Evolutionary conservation across 1,140 invertebrate species (phyloP).

Genomic region (Pseudoatta argentina): DNA sequence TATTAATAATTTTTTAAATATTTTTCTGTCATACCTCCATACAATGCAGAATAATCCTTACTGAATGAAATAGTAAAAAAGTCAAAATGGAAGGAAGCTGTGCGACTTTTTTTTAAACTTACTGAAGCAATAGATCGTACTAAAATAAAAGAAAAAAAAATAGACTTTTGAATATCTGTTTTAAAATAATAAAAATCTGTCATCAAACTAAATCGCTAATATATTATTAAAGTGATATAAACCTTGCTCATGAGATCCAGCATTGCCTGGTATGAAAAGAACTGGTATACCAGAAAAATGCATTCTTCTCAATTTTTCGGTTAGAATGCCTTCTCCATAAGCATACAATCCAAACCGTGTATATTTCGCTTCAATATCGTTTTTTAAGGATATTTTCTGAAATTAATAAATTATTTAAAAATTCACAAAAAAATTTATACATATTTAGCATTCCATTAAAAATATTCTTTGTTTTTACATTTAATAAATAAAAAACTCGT

Average conservation of each 20-base stretch:
- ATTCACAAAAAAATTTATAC: slow-evolving; percentile 12
- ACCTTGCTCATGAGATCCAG: slow-evolving; percentile 96
- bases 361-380: slow-evolving; percentile 88
- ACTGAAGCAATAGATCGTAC: slow-evolving; percentile 96
- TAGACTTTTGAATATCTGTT: neutral
- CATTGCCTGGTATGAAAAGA: slow-evolving; percentile 96
- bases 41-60: slow-evolving; percentile 84
- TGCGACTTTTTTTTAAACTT: slow-evolving; percentile 92
- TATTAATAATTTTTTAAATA: neutral
- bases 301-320: slow-evolving; percentile 90
- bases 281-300: slow-evolving; percentile 95
- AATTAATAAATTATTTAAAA: slow-evolving; percentile 68
- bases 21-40: slow-evolving; percentile 79
- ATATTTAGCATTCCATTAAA: neutral
- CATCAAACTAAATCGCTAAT: neutral
- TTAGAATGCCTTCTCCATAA: slow-evolving; percentile 95
- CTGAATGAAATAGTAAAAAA: slow-evolving; percentile 90
- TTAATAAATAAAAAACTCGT: slow-evolving; percentile 15
- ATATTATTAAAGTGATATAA: slow-evolving; percentile 14
- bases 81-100: slow-evolving; percentile 92
- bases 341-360: slow-evolving; percentile 94
- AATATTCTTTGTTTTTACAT: slow-evolving; percentile 36
- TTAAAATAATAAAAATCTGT: neutral
- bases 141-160: slow-evolving; percentile 81
- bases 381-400: slow-evolving; percentile 90